Conservation (phyloP, 1,140 invertebrate genomes). For the Sycophaga agraensis region DNA sequence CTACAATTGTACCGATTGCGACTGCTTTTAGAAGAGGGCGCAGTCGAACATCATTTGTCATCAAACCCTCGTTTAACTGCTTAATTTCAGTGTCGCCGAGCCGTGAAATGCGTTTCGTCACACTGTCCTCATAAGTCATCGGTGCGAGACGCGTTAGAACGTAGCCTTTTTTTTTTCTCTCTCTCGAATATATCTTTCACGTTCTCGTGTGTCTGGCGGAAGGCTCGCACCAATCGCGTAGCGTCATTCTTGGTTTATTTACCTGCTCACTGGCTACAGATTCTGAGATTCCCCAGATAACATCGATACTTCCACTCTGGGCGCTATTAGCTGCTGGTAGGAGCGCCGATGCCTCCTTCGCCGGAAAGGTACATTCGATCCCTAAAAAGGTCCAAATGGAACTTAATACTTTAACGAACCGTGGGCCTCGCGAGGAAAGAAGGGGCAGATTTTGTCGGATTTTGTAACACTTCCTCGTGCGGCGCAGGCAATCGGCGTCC, state of each 20-base stretch:
- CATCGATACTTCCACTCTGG: neutral
- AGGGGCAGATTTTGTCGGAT: no score
- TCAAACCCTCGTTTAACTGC: no score
- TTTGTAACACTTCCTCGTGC: neutral
- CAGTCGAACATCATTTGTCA: no score
- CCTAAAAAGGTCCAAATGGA: neutral
- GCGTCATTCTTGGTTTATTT: no score
- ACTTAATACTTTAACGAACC: constrained; percentile 16
- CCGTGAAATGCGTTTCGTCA: constrained; percentile 20
- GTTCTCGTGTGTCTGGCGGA: no score
- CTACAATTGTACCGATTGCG: no score
- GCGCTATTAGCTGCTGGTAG: no score
- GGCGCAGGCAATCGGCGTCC: neutral
- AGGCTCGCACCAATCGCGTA: no score
- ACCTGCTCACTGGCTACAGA: neutral
- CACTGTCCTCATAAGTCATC: constrained; percentile 18
- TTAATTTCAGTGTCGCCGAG: constrained; percentile 9
- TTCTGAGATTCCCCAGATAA: neutral
- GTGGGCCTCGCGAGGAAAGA: neutral
- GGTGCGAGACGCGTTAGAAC: neutral
- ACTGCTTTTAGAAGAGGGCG: no score
- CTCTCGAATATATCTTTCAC: no score
- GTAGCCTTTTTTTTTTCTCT: neutral
- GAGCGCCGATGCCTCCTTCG: no score
- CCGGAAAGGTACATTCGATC: constrained; percentile 5